Percentiles rank a stretch among this genome's conserved stretches.
phyloP scores from a whole-genome alignment of 2,113 vertebrate species.

The Condylura cristata region DNA sequence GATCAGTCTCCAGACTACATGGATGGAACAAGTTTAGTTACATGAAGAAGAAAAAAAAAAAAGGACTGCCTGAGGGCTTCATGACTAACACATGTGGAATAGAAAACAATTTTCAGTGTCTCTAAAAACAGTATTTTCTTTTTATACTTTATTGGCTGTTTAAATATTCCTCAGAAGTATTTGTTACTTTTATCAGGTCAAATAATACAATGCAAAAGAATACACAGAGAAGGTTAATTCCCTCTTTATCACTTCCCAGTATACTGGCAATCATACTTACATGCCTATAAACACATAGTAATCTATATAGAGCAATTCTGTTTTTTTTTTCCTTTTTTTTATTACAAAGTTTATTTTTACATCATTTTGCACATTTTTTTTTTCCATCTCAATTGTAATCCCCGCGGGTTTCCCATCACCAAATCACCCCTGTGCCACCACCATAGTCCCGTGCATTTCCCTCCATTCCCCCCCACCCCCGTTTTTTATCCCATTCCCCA shows the following conservation, averaged over 20 bases:
- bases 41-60: neutral
- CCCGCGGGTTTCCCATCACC: too few species aligned
- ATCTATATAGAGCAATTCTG: neutral
- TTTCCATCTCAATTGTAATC: too few species aligned
- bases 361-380: too few species aligned
- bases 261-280: neutral
- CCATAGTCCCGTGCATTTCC: too few species aligned
- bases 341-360: too few species aligned
- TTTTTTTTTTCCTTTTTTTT: too few species aligned
- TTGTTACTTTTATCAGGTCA: neutral
- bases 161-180: neutral
- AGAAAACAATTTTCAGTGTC: neutral
- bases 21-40: neutral
- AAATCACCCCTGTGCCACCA: too few species aligned
- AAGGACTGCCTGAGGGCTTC: neutral
- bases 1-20: neutral
- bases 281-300: neutral
- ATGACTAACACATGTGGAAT: neutral
- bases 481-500: too few species aligned
- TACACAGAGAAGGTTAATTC: neutral
- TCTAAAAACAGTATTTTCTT: neutral
- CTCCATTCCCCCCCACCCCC: too few species aligned
- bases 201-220: neutral
- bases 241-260: neutral
- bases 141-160: neutral